Evolutionary conservation across 2,113 vertebrate genomes (phyloP), one percentile per base, ranked within the genome.

Genomic region (Sula dactylatra): DNA sequence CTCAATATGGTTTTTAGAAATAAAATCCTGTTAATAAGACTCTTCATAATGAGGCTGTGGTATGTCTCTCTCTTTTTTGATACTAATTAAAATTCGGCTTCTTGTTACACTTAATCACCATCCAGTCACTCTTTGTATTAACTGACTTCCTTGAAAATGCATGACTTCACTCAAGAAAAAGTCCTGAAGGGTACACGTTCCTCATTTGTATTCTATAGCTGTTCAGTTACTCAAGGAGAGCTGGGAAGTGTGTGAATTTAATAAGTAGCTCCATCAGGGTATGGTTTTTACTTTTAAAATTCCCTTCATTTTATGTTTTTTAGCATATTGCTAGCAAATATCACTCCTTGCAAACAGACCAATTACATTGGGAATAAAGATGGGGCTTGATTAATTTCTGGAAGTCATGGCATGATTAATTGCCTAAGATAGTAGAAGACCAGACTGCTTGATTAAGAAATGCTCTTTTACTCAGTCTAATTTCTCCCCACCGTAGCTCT

Each of bases 41-140:
- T 92, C 82, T 83, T 90, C 38, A 17, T 82, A 90, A 85, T 80
- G 70, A 71, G 45, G 26, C 70, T 91, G n/a, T 89, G 38, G 10
- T 90, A 22, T 66, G 17, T 72, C 58, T 86, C 49, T 71, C 55
- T 69, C 19, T 65, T 93, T 93, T 71, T 74, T 74, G 38, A 81
- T 85, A 52, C 50, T 88, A 77, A 94, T 88, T 97, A 79, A 87
- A 85, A 84, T 86, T 94, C 13, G 3, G 14, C 61, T 94, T 94
- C 84, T 88, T 85, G 61, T 95, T 88, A 59, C 65, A 87, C 58
- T 84, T 82, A 90, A 88, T 87, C 64, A 74, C 54, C 86, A 95
- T 86, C 34, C 34, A 93, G 58, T 86, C 89, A 90, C 84, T 88
- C 80, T 77, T 88, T 74, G 47, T 93, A 77, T 92, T 95, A 95